Base-by-base conservation (phyloP, 2,888 invertebrate species). In the Pecten maximus region DNA sequence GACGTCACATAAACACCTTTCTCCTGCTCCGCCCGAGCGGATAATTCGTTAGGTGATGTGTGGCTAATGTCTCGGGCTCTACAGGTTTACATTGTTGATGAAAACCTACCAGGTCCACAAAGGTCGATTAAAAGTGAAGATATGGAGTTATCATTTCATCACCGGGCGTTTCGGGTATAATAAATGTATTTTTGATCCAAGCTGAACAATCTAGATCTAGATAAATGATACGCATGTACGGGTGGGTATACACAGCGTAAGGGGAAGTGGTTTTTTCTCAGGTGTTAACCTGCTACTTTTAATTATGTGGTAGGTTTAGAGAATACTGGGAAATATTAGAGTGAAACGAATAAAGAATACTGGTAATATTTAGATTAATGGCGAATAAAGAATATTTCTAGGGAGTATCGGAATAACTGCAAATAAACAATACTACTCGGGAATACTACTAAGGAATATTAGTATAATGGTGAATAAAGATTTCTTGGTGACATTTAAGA, bases 1-100 rank as follows among this genome's bases (percentile, higher is more conserved):
- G 74, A 74, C 74, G 74, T 74, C 74, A 74, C 74, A 74, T 35
- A 23, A 74, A 35, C 74, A 74, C 74, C 74, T 74, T 74, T 74
- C 74, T 74, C 74, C 74, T 28, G 28, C 74, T 28, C 35, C 74
- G 15, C 35, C 74, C 74, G 28, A 74, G 35, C 74, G 74, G 19
- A 1, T 15, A 35, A 74, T 23, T 6, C 12, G 74, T 12, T 0
- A 74, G 74, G 74, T 35, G 74, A 74, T 0, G 28, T 16, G 35
- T 74, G 74, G 0, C 8, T 74, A 74, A 74, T 12, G 74, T 3
- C 35, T 35, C 35, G 12, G 10, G 74, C 2, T 60, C 35, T 74
- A 74, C 28, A 74, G 74, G 74, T 74, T 10, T 6, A 35, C 35
- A 74, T 74, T 74, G 74, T 74, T 74, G 74, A 74, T 74, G 35